These are phyloP conservation scores for Apamea crenata DNA, from an alignment of 2,888 invertebrate genomes.

Conservation along the genomic window DNA sequence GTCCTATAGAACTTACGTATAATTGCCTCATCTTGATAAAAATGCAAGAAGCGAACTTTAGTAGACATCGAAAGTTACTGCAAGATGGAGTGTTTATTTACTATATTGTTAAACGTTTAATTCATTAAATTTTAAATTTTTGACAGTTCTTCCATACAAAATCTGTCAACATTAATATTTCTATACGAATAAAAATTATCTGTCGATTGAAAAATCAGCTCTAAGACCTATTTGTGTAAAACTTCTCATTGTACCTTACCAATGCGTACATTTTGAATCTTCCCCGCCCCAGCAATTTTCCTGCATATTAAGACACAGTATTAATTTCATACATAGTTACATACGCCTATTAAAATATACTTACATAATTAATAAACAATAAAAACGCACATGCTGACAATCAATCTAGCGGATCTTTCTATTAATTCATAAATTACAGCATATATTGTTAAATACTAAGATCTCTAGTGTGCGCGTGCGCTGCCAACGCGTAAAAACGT, in stretches of 20 bases:
- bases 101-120: neutral
- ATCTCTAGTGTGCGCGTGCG: constrained; percentile 49
- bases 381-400: constrained; percentile 51
- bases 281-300: neutral
- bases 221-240: too few species aligned
- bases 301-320: neutral
- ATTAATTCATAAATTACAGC: constrained; percentile 64
- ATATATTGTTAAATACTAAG: constrained; percentile 61
- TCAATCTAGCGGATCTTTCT: constrained; percentile 54
- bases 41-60: neutral
- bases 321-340: neutral
- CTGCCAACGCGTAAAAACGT: constrained; percentile 67
- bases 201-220: too few species aligned
- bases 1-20: neutral
- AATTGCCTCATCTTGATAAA: neutral
- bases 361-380: constrained; percentile 30
- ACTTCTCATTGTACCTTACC: neutral
- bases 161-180: too few species aligned
- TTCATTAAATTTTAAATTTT: too few species aligned
- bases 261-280: neutral
- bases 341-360: neutral
- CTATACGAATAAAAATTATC: too few species aligned
- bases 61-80: neutral
- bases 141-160: too few species aligned
- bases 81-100: neutral